phyloP scores from a whole-genome alignment of 2,888 invertebrate species.

The Dicyrtomina minuta region DNA sequence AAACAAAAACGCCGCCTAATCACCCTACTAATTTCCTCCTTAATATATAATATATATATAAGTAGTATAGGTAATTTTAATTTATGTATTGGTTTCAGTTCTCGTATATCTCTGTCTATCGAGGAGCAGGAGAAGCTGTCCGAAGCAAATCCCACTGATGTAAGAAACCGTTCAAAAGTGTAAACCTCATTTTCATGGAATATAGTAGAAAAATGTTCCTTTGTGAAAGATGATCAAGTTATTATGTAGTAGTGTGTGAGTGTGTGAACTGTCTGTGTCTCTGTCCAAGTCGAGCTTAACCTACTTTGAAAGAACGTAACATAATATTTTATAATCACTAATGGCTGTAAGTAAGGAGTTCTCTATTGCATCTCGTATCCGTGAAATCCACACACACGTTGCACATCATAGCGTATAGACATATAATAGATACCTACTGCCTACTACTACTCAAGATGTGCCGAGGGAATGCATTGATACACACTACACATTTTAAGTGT shows the following conservation, averaged over 20 bases:
- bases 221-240: conserved; percentile 5
- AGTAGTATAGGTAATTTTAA: too few relatives aligned
- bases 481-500: too few relatives aligned
- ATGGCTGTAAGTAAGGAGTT: too few relatives aligned
- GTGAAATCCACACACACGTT: too few relatives aligned
- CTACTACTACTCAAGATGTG: too few relatives aligned
- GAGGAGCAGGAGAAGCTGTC: conserved; percentile 72
- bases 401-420: too few relatives aligned
- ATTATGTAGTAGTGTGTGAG: not conserved
- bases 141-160: conserved; percentile 69
- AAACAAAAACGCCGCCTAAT: too few relatives aligned
- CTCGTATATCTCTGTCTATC: conserved; percentile 64
- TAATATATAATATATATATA: too few relatives aligned
- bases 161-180: conserved; percentile 57
- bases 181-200: conserved; percentile 4
- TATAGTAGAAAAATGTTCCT: not conserved
- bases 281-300: conserved; percentile 21
- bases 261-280: not conserved
- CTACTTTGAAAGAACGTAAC: not conserved
- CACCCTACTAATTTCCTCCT: too few relatives aligned
- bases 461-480: too few relatives aligned
- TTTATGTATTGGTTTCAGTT: not conserved
- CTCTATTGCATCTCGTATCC: too few relatives aligned
- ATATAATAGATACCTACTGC: too few relatives aligned
- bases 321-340: conserved; percentile 5